Evolutionary conservation across 2,797 vertebrate species (phyloP), one percentile per base, ranked within the genome.

Genomic region (Rhinichthys osculus): DNA sequence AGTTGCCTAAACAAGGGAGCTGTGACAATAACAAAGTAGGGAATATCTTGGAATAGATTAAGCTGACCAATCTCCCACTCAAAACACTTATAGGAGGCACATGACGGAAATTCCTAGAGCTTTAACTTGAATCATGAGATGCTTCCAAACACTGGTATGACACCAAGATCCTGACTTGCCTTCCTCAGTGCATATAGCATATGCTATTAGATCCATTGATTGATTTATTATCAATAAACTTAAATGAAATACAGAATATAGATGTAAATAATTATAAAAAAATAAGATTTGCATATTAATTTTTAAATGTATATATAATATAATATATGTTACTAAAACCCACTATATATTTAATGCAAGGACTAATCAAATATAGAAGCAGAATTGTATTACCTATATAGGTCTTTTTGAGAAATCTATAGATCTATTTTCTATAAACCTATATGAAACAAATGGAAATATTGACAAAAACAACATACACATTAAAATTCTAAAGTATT

Each of bases 61-160:
- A 30, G n/a, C 16, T 27, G 38, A 81, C 19, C 6, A 8, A 59
- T 44, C 54, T 23, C 52, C 38, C 79, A 27, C 11, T 73, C 11
- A 47, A 33, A 81, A 62, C 27, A 73, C 35, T 33, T 59, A 30
- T 11, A 70, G 17, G 40, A 85, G 40, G 35, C 77, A 71, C 66
- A 79, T 80, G 83, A 80, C 23, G 21, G 21, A 72, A 69, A 81
- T 54, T 74, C 71, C 40, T 23, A 50, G 17, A 79, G 67, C 8
- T 57, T 70, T 38, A 85, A 85, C 77, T 23, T 27, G 40, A 64
- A 47, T 71, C 76, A 79, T 62, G 52, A 50, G 76, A 62, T 62
- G 19, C 38, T 59, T 79, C 67, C 38, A 78, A 33, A 76, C 13
- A 72, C 3, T 52, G 64, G 23, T 2, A 13, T 62, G 50, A 44